A percentile compares a stretch with the other conserved stretches of the same genome.
These are phyloP conservation scores for Seriola quinqueradiata DNA, from an alignment of 2,113 vertebrate genomes.

Conservation along the genomic window DNA sequence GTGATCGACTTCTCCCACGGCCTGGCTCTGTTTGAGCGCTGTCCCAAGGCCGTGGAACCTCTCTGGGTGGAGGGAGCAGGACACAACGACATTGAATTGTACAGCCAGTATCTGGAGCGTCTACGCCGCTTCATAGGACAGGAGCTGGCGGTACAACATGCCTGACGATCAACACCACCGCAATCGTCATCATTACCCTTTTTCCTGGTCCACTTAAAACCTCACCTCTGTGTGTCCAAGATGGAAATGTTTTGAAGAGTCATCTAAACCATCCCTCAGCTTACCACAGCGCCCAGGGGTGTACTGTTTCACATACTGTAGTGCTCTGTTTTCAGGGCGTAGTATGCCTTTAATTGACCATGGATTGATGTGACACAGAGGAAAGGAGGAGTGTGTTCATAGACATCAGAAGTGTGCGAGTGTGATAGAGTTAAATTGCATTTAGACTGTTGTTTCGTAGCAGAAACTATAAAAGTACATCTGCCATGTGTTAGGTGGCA, in stretches of 20 bases:
- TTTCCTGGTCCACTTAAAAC: constrained; percentile 19
- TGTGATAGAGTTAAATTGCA: constrained; percentile 19
- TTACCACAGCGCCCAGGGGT: not conserved
- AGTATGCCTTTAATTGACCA: constrained; percentile 12
- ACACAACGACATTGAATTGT: constrained; percentile 98
- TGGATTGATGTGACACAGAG: not conserved
- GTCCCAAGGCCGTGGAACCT: constrained; percentile 96
- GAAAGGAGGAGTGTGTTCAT: constrained; percentile 6
- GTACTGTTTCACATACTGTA: not conserved
- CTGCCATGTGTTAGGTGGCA: constrained; percentile 12
- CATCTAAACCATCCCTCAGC: constrained; percentile 15
- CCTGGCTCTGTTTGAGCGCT: constrained; percentile 95
- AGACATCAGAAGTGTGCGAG: constrained; percentile 2
- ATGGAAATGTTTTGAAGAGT: constrained; percentile 7
- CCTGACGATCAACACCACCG: constrained; percentile 62
- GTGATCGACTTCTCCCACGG: constrained; percentile 99
- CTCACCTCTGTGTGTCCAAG: constrained; percentile 17
- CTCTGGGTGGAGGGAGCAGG: constrained; percentile 98
- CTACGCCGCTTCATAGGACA: constrained; percentile 95
- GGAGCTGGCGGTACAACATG: constrained; percentile 87
- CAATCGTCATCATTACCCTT: not conserved
- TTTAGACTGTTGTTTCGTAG: constrained; percentile 9
- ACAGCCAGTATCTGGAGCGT: constrained; percentile 98
- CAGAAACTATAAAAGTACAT: constrained; percentile 28
- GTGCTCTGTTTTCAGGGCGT: not conserved